Percentiles rank a stretch among this genome's conserved stretches.
Conservation (phyloP, 64 coral and sea anemone species). For the Actinia equina region DNA sequence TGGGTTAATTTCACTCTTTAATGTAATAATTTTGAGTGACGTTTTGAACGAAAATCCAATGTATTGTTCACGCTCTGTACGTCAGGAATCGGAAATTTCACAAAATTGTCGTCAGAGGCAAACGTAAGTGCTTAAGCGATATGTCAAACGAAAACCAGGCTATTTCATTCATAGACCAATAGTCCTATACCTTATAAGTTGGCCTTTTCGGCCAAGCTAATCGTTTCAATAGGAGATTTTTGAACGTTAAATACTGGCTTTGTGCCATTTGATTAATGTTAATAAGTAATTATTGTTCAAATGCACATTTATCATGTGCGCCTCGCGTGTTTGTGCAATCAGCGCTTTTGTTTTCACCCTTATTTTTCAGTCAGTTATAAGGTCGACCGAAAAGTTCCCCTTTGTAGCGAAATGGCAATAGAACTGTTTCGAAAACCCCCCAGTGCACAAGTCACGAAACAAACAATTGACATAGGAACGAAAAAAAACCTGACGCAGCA, state of each 20-base stretch:
- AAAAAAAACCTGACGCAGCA: not conserved
- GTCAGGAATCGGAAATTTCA: constrained; percentile 5
- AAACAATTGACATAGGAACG: not conserved
- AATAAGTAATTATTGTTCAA: not conserved
- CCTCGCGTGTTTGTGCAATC: not conserved
- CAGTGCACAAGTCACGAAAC: not conserved
- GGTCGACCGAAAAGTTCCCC: not conserved
- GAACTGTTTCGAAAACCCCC: not conserved
- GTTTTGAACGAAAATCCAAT: not conserved
- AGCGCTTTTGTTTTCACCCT: not conserved
- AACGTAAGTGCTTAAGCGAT: constrained; percentile 7
- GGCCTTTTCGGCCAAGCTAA: not conserved
- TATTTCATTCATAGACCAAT: not conserved
- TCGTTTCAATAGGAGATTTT: not conserved
- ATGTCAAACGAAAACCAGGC: not conserved
- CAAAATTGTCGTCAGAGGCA: not conserved
- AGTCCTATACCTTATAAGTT: not conserved
- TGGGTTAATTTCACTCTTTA: not conserved
- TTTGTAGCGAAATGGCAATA: not conserved
- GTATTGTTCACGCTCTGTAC: not conserved
- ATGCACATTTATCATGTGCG: not conserved
- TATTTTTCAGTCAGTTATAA: not conserved
- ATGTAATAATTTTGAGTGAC: constrained; percentile 1
- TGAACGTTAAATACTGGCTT: constrained; percentile 11
- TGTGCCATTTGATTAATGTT: not conserved